These are phyloP conservation scores for Gryon sp. DNA, from an alignment of 1,140 invertebrate genomes.

Conservation along the genomic window DNA sequence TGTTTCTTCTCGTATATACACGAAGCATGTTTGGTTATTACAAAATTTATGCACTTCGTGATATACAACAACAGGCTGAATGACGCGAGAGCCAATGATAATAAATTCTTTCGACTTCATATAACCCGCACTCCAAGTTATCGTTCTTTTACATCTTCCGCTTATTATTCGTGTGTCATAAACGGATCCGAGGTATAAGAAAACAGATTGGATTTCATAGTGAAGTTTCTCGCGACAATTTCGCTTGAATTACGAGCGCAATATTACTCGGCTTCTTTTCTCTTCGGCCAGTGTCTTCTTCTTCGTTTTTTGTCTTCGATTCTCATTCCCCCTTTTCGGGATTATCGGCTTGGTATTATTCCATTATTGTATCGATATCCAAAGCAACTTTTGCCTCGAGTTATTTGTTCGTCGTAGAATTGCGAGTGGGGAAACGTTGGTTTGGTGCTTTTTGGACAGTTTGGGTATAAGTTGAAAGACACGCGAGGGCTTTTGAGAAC, in stretches of 20 bases:
- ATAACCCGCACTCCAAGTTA: background rate
- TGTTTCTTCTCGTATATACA: too few relatives aligned
- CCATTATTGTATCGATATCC: conserved; percentile 62
- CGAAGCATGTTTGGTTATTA: too few relatives aligned
- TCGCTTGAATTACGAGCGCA: conserved; percentile 53
- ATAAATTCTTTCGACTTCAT: conserved; percentile 24
- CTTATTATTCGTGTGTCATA: conserved; percentile 46
- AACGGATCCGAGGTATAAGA: conserved; percentile 42
- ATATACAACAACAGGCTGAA: background rate
- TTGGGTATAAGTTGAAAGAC: conserved; percentile 18
- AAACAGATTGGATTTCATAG: conserved; percentile 60
- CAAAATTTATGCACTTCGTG: too few relatives aligned
- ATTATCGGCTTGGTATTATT: conserved; percentile 53
- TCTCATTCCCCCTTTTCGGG: conserved; percentile 36
- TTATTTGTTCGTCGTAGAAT: conserved; percentile 49
- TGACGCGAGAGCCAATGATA: conserved; percentile 10
- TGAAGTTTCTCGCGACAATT: conserved; percentile 46
- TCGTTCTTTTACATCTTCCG: conserved; percentile 19
- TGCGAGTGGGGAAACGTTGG: conserved; percentile 4
- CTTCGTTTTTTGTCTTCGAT: conserved; percentile 39
- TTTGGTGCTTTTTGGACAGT: conserved; percentile 42
- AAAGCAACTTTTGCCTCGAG: conserved; percentile 58
- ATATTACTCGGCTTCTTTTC: conserved; percentile 14
- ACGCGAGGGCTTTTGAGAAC: conserved; percentile 7
- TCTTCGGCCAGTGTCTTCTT: conserved; percentile 13